These are phyloP conservation scores for Patella caerulea DNA, from an alignment of 2,888 invertebrate species.

Conservation along the genomic window DNA sequence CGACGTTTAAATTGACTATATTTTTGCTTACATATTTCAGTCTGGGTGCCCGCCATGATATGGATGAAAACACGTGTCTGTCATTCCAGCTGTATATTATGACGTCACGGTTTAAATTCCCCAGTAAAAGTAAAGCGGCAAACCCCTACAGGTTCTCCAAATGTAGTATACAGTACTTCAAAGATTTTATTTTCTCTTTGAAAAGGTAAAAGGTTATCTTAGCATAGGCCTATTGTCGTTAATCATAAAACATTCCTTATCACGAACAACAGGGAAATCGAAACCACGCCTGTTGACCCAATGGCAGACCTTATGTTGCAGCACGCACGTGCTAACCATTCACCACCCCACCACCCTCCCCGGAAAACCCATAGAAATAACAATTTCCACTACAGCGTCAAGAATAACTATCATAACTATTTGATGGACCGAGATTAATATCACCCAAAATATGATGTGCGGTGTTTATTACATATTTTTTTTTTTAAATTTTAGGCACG, in stretches of 20 bases:
- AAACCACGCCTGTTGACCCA: too few relatives aligned
- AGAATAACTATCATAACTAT: not conserved
- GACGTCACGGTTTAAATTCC: constrained; percentile 44
- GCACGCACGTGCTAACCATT: too few relatives aligned
- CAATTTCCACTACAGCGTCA: too few relatives aligned
- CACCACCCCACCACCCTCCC: too few relatives aligned
- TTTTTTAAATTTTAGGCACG: constrained; percentile 30
- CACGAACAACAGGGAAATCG: too few relatives aligned
- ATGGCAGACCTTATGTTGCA: too few relatives aligned
- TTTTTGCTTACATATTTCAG: constrained; percentile 22
- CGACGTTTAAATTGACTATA: not conserved
- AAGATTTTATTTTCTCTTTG: constrained; percentile 36
- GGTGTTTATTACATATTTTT: not conserved
- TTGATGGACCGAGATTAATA: not conserved
- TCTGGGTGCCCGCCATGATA: constrained; percentile 43
- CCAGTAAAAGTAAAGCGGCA: constrained; percentile 32
- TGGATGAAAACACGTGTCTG: constrained; percentile 44
- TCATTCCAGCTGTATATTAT: constrained; percentile 42
- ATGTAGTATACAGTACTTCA: constrained; percentile 40
- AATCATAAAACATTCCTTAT: too few relatives aligned
- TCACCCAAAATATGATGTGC: not conserved
- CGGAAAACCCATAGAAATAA: too few relatives aligned
- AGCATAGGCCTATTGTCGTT: too few relatives aligned
- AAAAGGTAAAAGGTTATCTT: constrained; percentile 28
- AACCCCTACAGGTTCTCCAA: constrained; percentile 44